phyloP scores from a whole-genome alignment of 2,888 invertebrate genomes.

The Elaeidobius kamerunicus region DNA sequence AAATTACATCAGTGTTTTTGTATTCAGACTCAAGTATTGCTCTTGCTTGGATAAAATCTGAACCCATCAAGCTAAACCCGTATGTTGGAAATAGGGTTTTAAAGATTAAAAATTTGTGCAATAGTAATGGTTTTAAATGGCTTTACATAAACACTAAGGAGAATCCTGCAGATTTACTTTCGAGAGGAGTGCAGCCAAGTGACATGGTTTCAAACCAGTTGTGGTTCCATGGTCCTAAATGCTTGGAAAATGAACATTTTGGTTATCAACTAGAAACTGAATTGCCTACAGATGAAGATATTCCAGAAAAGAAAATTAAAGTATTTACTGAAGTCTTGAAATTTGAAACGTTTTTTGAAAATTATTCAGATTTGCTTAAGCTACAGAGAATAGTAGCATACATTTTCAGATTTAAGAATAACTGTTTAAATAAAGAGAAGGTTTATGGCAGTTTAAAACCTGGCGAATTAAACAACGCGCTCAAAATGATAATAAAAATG shows the following conservation, averaged over 20 bases:
- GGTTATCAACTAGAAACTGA: neutral
- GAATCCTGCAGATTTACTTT: slow-evolving; percentile 24
- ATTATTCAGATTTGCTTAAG: neutral
- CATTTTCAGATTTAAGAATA: slow-evolving; percentile 4
- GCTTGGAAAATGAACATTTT: neutral
- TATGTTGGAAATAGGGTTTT: slow-evolving; percentile 19
- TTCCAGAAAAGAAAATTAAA: slow-evolving; percentile 1
- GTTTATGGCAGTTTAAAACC: too few species aligned
- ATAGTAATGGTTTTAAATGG: slow-evolving; percentile 12
- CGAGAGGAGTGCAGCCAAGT: slow-evolving; percentile 15
- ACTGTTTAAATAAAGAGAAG: too few species aligned
- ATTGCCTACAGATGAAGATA: neutral
- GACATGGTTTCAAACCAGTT: slow-evolving; percentile 1
- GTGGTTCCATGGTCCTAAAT: slow-evolving; percentile 20
- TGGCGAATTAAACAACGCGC: too few species aligned
- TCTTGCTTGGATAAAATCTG: slow-evolving; percentile 23
- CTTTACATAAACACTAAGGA: slow-evolving; percentile 18
- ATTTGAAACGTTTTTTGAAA: neutral
- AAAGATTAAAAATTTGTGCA: slow-evolving; percentile 13
- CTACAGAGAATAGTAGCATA: slow-evolving; percentile 7
- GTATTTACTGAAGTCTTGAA: neutral
- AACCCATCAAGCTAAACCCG: slow-evolving; percentile 11
- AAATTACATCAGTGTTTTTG: slow-evolving; percentile 8
- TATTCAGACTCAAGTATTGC: slow-evolving; percentile 27
- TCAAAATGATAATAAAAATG: too few species aligned